Evolutionary conservation across 2,797 vertebrate genomes (phyloP).

Genomic region (Microctenopoma steveboyesi): DNA sequence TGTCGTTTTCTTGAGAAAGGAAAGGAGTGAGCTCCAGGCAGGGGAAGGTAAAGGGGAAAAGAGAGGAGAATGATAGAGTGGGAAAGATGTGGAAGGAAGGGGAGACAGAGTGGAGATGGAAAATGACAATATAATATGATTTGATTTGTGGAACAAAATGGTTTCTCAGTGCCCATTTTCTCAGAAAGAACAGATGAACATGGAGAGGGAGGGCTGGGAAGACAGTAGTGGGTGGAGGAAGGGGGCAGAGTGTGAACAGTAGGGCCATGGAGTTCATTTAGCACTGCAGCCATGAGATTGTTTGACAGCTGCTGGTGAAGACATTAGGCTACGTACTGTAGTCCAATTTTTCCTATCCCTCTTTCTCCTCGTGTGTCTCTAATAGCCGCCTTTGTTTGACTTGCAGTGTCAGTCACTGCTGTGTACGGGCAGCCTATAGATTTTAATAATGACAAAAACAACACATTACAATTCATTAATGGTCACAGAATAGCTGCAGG

Average conservation of each 20-base stretch:
- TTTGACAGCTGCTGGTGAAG: conserved; percentile 70
- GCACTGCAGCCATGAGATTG: conserved; percentile 50
- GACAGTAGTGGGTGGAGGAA: conserved; percentile 54
- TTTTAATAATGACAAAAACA: conserved; percentile 45
- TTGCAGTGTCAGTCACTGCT: conserved; percentile 30
- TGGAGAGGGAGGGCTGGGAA: conserved; percentile 26
- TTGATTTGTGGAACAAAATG: conserved; percentile 75
- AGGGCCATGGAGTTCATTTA: conserved; percentile 71
- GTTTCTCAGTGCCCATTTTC: conserved; percentile 68
- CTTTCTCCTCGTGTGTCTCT: conserved; percentile 16
- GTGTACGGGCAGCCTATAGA: conserved; percentile 2
- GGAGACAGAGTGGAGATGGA: conserved; percentile 69
- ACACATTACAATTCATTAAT: conserved; percentile 48
- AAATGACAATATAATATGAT: conserved; percentile 81
- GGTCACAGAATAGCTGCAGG: conserved; percentile 39
- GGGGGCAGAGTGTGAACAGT: conserved; percentile 61
- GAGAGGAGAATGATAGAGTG: conserved; percentile 50
- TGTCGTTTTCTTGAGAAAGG: conserved; percentile 41
- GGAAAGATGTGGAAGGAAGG: conserved; percentile 48
- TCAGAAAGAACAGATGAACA: conserved; percentile 33
- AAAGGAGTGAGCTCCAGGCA: conserved; percentile 9
- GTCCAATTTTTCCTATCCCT: conserved; percentile 52
- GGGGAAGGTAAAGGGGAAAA: conserved; percentile 16
- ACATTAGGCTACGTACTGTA: conserved; percentile 66
- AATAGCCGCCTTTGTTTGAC: conserved; percentile 49